Evolutionary conservation across 2,113 vertebrate genomes (phyloP), one percentile per base, ranked within the genome.

Genomic region (Edolisoma coerulescens): DNA sequence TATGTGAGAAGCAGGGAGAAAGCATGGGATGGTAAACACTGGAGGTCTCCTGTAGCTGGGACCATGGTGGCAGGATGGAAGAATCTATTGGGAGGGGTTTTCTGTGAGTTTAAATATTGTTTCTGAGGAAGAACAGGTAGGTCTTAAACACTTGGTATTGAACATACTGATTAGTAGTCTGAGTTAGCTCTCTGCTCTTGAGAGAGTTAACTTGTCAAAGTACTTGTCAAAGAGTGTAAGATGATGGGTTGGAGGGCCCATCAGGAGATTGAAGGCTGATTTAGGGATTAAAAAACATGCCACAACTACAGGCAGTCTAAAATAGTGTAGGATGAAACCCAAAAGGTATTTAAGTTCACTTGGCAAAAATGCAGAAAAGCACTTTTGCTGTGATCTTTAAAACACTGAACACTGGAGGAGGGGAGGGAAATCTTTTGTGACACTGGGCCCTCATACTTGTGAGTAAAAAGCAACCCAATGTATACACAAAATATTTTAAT

Each of bases 401-500:
- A 93, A 57, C 1, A 7, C 39, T 69, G 49, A 88, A n/a, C 30
- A 6, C 14, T 74, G 71, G 50, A 45, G 61, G 28, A 18, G 23
- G 20, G 17, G 13, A 69, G 12, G 33, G 13, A 12, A 15, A 39
- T 80, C 37, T 61, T 68, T 23, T 65, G 21, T 93, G 67, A 69
- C 61, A 41, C 19, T 53, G 18, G 23, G 30, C 47, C 50, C 21
- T 86, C 11, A 1, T 67, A 59, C 27, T 85, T 95, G 21, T 47
- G 33, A 87, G 59, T 71, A 53, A 87, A 95, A 84, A 79, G 74
- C 61, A 61, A 33, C 28, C 35, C 33, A 56, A 6, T 59, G 20
- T 93, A 67, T 70, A 67, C 44, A 90, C 37, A 74, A 74, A 94
- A 81, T 83, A 86, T 52, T 89, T 93, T 82, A 86, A 93, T 89